Base-by-base conservation (phyloP, 2,797 vertebrate species). In the Chaetophractus vellerosus region DNA sequence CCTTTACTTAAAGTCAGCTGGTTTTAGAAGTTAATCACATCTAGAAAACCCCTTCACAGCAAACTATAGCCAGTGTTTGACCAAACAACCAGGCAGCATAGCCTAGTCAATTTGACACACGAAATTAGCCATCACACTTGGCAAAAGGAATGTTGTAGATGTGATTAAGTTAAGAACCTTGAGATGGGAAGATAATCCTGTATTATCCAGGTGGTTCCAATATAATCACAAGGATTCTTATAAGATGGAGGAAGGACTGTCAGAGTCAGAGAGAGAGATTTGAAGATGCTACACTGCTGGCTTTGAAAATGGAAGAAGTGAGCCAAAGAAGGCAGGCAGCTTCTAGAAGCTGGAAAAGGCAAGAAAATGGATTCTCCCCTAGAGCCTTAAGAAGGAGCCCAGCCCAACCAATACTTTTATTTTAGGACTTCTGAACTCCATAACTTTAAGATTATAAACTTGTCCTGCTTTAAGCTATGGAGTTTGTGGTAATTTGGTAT, bases 111-210 rank as follows among this genome's bases (percentile, higher is more conserved):
- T 18, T 55, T 19, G 52, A 19, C 52, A 55, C 50, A 19, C 5
- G 6, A 55, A 55, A 55, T 19, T 55, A 55, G 18, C 16, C 52
- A 55, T 21, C 52, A 55, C 18, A 21, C 52, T 15, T 50, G 16
- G 52, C 23, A 78, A 86, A 83, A 61, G 24, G 24, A 9, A 86
- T 63, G 66, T 92, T 50, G 72, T 16, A 41, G 9, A 55, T 69
- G 14, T 64, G 50, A 93, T n/a, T 93, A 88, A 63, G 36, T 88
- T 71, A 74, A 83, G 19, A 28, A 55, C 75, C 2, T 55, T 82
- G 18, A 89, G 55, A 55, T 18, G 2, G 26, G 16, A 74, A 92
- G 26, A 63, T 10, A 89, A 64, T 33, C 14, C 48, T 93, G 55
- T 36, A 57, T 78, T 61, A 50, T 64, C 55, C 64, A 52, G 19